phyloP scores from a whole-genome alignment of 2,797 vertebrate species.

The Bradypodion pumilum region DNA sequence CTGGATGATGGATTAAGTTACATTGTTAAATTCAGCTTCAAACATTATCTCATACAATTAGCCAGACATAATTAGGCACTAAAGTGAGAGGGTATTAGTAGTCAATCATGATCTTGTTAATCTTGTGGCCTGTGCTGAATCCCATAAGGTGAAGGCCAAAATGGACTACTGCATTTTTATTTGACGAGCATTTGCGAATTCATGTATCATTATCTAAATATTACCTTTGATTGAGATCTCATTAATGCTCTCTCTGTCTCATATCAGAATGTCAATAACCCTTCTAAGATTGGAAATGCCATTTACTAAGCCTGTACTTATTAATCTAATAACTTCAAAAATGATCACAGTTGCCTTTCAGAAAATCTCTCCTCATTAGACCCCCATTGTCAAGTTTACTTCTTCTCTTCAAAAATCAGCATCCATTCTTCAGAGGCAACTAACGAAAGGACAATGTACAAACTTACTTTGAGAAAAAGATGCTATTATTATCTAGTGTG shows the following conservation, averaged over 20 bases:
- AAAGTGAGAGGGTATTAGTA: slow-evolving; percentile 60
- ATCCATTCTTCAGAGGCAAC: slow-evolving; percentile 32
- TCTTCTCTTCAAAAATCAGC: slow-evolving; percentile 27
- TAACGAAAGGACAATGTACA: slow-evolving; percentile 35
- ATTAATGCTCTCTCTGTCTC: slow-evolving; percentile 74
- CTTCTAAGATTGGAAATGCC: slow-evolving; percentile 82
- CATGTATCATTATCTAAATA: slow-evolving; percentile 83
- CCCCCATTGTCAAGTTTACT: slow-evolving; percentile 32
- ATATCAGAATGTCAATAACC: slow-evolving; percentile 91
- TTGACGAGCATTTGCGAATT: slow-evolving; percentile 88
- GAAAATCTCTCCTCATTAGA: slow-evolving; percentile 56
- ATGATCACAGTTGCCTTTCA: slow-evolving; percentile 40
- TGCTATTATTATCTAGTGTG: slow-evolving; percentile 4
- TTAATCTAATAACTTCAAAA: slow-evolving; percentile 61
- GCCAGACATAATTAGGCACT: slow-evolving; percentile 66
- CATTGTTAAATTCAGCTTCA: slow-evolving; percentile 60
- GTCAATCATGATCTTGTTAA: slow-evolving; percentile 68
- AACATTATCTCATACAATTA: slow-evolving; percentile 69
- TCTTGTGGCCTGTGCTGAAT: slow-evolving; percentile 70
- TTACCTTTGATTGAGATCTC: slow-evolving; percentile 76
- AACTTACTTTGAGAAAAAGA: slow-evolving; percentile 31
- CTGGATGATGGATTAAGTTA: slow-evolving; percentile 60
- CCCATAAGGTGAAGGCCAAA: slow-evolving; percentile 74
- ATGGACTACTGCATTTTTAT: slow-evolving; percentile 80
- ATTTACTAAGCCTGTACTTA: slow-evolving; percentile 81